Conservation (phyloP, 2,888 invertebrate species). For the Therioaphis trifolii region DNA sequence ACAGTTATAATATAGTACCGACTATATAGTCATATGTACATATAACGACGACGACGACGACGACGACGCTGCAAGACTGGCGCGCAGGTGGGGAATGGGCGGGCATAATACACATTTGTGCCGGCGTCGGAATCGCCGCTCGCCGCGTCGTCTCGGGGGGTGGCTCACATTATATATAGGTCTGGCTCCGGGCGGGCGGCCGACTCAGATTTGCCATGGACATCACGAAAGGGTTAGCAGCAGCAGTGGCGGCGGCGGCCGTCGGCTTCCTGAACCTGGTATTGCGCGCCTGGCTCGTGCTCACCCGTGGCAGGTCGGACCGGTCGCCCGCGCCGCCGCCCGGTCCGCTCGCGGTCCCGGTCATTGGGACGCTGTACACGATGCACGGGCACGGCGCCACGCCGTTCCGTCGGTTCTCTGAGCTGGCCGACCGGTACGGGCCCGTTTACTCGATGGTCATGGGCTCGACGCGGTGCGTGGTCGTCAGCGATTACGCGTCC, state of each 20-base stretch:
- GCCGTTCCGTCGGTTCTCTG: slow-evolving; percentile 80
- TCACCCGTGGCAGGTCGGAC: neutral
- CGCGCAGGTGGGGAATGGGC: no score
- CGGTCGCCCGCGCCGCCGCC: neutral
- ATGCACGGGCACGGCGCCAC: slow-evolving; percentile 74
- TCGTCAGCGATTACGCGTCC: slow-evolving; percentile 79
- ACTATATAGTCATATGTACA: no score
- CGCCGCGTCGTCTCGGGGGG: neutral
- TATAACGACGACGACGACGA: no score
- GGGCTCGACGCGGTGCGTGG: slow-evolving; percentile 77
- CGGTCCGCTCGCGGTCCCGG: slow-evolving; percentile 77
- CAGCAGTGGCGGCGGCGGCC: neutral
- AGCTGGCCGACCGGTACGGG: slow-evolving; percentile 77
- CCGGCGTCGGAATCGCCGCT: neutral
- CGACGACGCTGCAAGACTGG: no score
- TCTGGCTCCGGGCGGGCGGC: no score
- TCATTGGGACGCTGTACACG: slow-evolving; percentile 78
- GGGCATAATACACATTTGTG: no score
- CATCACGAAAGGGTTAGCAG: neutral
- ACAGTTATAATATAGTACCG: no score
- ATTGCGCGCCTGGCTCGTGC: neutral
- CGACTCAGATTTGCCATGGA: no score
- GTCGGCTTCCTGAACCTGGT: neutral
- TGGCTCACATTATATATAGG: neutral
- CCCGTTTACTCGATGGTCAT: slow-evolving; percentile 79